Conservation (phyloP, 2,888 invertebrate species). For the Drosophila anomalata region DNA sequence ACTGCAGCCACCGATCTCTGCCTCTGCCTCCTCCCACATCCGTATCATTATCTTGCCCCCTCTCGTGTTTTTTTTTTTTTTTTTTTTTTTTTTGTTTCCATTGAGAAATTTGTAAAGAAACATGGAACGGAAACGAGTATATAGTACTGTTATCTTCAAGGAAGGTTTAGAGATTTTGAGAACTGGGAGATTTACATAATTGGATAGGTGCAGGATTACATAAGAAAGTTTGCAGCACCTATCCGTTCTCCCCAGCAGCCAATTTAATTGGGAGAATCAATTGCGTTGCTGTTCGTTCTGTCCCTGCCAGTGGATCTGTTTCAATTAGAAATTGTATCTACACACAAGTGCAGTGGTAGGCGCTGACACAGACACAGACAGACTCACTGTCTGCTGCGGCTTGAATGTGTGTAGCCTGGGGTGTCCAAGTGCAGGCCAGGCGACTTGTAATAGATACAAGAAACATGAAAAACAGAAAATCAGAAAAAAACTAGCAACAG, state of each 20-base stretch:
- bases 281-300: conserved; percentile 23
- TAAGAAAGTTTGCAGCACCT: conserved; percentile 52
- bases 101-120: conserved; percentile 12
- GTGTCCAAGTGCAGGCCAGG: conserved; percentile 48
- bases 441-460: conserved; percentile 58
- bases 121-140: conserved; percentile 23
- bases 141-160: too few relatives aligned
- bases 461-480: conserved; percentile 25
- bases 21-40: background rate
- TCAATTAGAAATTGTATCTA: conserved; percentile 69
- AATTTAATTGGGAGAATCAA: conserved; percentile 57
- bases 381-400: background rate
- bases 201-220: conserved; percentile 52
- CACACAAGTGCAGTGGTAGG: conserved; percentile 23
- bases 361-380: conserved; percentile 17
- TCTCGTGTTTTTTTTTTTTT: background rate
- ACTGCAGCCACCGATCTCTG: conserved; percentile 8
- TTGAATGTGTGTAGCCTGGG: conserved; percentile 21
- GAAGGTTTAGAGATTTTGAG: too few relatives aligned
- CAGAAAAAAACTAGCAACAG: background rate
- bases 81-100: conserved; percentile 2
- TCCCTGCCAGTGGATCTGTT: conserved; percentile 33
- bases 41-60: conserved; percentile 6
- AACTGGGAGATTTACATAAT: conserved; percentile 9
- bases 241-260: conserved; percentile 9